phyloP scores from a whole-genome alignment of 2,797 vertebrate species.

The Microcaecilia unicolor region DNA sequence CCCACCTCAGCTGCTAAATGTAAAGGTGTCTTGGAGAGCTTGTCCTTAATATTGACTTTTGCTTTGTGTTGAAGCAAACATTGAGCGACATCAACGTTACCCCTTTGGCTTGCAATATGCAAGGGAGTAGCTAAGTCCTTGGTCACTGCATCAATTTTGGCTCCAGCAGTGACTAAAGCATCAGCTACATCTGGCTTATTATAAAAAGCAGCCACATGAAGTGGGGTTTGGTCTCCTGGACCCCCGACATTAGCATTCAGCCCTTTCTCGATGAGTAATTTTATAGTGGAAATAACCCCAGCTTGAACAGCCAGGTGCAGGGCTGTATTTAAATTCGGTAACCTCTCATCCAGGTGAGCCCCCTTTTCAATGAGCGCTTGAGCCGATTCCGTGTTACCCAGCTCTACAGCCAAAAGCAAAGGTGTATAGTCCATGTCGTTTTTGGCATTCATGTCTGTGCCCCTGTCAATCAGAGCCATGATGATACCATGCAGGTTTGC shows the following conservation, averaged over 20 bases:
- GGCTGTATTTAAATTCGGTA: conserved; percentile 44
- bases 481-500: conserved; percentile 43
- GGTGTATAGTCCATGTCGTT: conserved; percentile 57
- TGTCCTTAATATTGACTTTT: conserved; percentile 43
- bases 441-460: conserved; percentile 41
- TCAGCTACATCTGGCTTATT: conserved; percentile 31
- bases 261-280: conserved; percentile 49
- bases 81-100: conserved; percentile 35
- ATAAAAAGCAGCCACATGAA: conserved; percentile 53
- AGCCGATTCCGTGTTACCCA: conserved; percentile 50
- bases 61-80: conserved; percentile 52
- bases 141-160: conserved; percentile 47
- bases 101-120: conserved; percentile 48
- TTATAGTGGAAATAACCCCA: conserved; percentile 32
- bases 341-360: conserved; percentile 38
- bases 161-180: conserved; percentile 43
- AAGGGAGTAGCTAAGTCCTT: conserved; percentile 51
- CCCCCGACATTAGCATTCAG: conserved; percentile 44
- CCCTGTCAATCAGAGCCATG: conserved; percentile 49
- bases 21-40: conserved; percentile 47
- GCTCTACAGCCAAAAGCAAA: conserved; percentile 56
- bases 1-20: conserved; percentile 51
- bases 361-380: conserved; percentile 49
- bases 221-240: conserved; percentile 41
- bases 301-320: conserved; percentile 50